phyloP scores from a whole-genome alignment of 2,113 vertebrate genomes.

The Mastomys coucha region DNA sequence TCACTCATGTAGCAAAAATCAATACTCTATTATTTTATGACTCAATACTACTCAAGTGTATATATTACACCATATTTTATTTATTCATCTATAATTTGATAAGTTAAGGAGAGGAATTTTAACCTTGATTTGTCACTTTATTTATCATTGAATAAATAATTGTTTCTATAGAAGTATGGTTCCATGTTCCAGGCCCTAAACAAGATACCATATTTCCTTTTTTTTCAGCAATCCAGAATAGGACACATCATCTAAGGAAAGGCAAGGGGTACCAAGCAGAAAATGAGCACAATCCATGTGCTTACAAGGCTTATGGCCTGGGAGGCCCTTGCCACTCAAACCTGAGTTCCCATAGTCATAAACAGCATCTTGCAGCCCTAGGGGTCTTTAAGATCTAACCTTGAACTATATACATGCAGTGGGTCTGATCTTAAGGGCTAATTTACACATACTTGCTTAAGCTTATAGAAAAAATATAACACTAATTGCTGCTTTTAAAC shows the following conservation, averaged over 20 bases:
- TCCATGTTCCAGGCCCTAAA: background rate
- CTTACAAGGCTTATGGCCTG: background rate
- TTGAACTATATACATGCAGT: background rate
- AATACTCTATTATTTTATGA: background rate
- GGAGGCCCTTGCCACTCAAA: background rate
- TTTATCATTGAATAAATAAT: background rate
- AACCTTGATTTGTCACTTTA: background rate
- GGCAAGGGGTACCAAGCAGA: background rate
- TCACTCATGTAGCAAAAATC: background rate
- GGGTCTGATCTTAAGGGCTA: background rate
- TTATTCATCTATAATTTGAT: background rate
- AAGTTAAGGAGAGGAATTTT: background rate
- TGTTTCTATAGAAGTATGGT: background rate
- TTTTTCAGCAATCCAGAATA: background rate
- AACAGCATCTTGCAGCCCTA: background rate
- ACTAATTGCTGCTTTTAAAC: constrained; percentile 5
- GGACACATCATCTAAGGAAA: background rate
- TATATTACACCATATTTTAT: background rate
- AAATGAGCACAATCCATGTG: background rate
- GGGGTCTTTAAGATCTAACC: background rate
- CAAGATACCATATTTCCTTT: background rate
- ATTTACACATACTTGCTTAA: background rate
- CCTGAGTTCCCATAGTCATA: background rate
- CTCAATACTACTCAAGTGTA: background rate
- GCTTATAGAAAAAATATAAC: background rate